phyloP scores from a whole-genome alignment of 1,140 invertebrate species.

The Bombus impatiens region DNA sequence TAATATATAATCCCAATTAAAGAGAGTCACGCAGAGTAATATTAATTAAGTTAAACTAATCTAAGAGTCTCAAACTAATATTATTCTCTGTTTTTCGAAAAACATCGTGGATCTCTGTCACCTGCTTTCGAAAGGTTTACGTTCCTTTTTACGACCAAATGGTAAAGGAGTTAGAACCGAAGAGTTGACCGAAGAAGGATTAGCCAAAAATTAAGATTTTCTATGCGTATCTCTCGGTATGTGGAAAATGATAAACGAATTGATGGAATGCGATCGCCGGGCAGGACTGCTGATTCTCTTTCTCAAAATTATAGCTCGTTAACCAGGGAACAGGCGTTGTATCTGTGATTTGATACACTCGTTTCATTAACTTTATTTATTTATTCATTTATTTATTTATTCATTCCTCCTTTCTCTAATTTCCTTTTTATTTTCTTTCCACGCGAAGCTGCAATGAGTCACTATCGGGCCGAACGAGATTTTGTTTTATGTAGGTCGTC shows the following conservation, averaged over 20 bases:
- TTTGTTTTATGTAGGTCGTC: conserved; percentile 30
- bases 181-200: no score
- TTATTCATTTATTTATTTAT: neutral
- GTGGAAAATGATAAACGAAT: neutral
- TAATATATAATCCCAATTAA: neutral
- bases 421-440: conserved; percentile 1
- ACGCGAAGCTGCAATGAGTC: conserved; percentile 11
- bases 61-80: neutral
- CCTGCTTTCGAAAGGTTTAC: no score
- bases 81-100: neutral
- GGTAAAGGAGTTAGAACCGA: no score
- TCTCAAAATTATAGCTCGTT: conserved; percentile 16
- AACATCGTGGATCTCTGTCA: no score
- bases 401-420: neutral
- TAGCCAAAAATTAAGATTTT: neutral
- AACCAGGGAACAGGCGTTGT: neutral
- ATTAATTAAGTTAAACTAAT: neutral
- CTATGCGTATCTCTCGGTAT: neutral
- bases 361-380: conserved; percentile 27
- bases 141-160: no score
- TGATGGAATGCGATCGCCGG: neutral
- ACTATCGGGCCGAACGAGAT: conserved; percentile 21
- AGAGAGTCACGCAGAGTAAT: neutral
- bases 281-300: neutral
- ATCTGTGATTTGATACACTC: neutral